These are phyloP conservation scores for Mungos mungo DNA, from an alignment of 2,113 vertebrate genomes.

Conservation along the genomic window DNA sequence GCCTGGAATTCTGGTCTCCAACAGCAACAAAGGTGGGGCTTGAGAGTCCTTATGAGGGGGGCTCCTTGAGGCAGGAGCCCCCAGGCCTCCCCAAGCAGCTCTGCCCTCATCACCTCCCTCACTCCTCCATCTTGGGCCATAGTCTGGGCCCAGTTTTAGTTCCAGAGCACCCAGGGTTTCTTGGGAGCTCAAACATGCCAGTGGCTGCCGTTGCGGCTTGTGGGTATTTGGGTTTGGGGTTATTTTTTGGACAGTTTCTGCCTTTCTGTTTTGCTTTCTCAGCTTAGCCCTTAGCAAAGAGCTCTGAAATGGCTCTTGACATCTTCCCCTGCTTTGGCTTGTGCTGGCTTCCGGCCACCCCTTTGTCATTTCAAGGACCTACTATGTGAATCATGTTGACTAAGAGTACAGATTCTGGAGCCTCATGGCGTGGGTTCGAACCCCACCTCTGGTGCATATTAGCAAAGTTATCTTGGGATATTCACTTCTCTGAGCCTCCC, in stretches of 20 bases:
- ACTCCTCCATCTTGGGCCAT: not conserved
- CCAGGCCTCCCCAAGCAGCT: not conserved
- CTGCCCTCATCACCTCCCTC: not conserved
- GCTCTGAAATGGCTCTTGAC: not conserved
- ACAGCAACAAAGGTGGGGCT: conserved; percentile 11
- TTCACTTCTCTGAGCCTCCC: not conserved
- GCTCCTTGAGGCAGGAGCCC: not conserved
- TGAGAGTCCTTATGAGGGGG: not conserved
- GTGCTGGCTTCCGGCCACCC: not conserved
- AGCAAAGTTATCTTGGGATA: not conserved
- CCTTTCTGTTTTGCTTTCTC: conserved; percentile 51
- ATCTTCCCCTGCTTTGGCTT: not conserved
- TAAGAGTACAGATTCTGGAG: not conserved
- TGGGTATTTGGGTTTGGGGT: conserved; percentile 43
- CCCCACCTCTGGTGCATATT: not conserved
- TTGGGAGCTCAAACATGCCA: not conserved
- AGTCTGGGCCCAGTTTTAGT: not conserved
- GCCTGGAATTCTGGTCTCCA: not conserved
- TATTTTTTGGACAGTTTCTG: conserved; percentile 13
- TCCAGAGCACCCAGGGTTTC: not conserved
- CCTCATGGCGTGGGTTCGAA: not conserved
- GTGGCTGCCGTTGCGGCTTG: not conserved
- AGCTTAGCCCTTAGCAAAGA: not conserved
- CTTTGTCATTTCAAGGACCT: conserved; percentile 17
- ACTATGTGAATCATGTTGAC: not conserved